A percentile compares a stretch with the other conserved stretches of the same genome.
These are phyloP conservation scores for Psilanteris sp. DNA, from an alignment of 1,140 invertebrate species.

Conservation along the genomic window DNA sequence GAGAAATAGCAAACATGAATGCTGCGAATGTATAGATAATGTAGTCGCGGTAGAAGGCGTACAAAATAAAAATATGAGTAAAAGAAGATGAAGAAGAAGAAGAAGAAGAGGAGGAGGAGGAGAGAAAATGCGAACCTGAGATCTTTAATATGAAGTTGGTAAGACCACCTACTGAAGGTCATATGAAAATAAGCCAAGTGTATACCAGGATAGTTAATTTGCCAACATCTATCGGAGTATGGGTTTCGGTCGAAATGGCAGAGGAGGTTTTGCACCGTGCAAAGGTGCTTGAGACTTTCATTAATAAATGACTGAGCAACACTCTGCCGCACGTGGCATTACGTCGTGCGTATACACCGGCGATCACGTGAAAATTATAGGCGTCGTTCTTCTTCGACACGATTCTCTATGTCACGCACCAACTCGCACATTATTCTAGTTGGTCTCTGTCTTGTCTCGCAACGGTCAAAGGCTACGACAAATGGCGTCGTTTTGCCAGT, in stretches of 20 bases:
- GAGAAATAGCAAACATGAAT: slow-evolving; percentile 38
- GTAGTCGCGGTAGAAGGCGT: slow-evolving; percentile 4
- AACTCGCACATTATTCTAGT: slow-evolving; percentile 24
- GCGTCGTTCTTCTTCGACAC: slow-evolving; percentile 45
- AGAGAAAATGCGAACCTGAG: background rate
- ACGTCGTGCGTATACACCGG: slow-evolving; percentile 18
- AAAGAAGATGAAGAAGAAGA: slow-evolving; percentile 12
- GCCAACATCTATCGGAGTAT: slow-evolving; percentile 59
- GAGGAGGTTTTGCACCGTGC: slow-evolving; percentile 35
- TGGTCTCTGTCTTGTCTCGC: slow-evolving; percentile 7
- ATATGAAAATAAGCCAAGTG: slow-evolving; percentile 33
- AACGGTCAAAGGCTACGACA: slow-evolving; percentile 28
- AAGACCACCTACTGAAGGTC: slow-evolving; percentile 65
- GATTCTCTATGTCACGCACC: slow-evolving; percentile 38
- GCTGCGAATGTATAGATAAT: slow-evolving; percentile 35
- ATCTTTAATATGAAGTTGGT: slow-evolving; percentile 32
- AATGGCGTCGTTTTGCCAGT: slow-evolving; percentile 33
- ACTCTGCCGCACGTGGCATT: slow-evolving; percentile 34
- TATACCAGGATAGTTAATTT: slow-evolving; percentile 51
- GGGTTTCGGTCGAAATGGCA: slow-evolving; percentile 44
- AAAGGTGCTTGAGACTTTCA: slow-evolving; percentile 56
- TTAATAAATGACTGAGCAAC: slow-evolving; percentile 60
- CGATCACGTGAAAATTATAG: slow-evolving; percentile 52
- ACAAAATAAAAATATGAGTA: background rate
- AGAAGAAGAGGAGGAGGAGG: background rate